Evolutionary conservation across 1,140 invertebrate species (phyloP).

Genomic region (Theocolax elegans): DNA sequence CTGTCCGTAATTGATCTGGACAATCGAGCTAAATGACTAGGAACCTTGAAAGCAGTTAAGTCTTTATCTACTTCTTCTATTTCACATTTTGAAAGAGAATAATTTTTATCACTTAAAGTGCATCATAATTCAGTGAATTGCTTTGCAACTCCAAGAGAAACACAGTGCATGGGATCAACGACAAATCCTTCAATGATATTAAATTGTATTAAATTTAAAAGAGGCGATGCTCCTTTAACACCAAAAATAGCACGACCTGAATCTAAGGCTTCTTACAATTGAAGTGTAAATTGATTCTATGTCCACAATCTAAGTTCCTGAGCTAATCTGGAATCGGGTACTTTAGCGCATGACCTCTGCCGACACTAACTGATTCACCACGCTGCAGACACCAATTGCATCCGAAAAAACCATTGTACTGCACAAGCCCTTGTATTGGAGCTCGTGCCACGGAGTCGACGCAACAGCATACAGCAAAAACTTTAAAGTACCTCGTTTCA

Average conservation of each 20-base stretch:
- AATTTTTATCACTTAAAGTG: neutral
- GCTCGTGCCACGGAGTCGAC: too few relatives aligned
- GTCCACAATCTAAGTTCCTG: constrained; percentile 2
- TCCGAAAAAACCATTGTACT: too few relatives aligned
- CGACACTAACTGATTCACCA: constrained; percentile 18
- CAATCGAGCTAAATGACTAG: constrained; percentile 33
- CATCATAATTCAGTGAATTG: constrained; percentile 43
- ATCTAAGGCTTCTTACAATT: constrained; percentile 20
- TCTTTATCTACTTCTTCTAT: constrained; percentile 1
- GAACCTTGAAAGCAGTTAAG: constrained; percentile 6
- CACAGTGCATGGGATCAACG: constrained; percentile 40
- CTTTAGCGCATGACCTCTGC: constrained; percentile 1
- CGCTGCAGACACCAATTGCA: constrained; percentile 35
- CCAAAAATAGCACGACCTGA: constrained; percentile 11
- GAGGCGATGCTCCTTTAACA: constrained; percentile 27
- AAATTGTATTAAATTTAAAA: constrained; percentile 39
- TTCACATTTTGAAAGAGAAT: neutral
- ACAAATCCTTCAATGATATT: constrained; percentile 40
- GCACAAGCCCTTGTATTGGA: too few relatives aligned
- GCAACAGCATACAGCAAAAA: constrained; percentile 38
- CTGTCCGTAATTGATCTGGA: constrained; percentile 1
- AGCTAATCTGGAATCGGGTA: constrained; percentile 19
- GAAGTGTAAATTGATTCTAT: neutral
- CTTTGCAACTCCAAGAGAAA: constrained; percentile 29
- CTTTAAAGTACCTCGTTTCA: constrained; percentile 26